Percentiles rank a stretch among this genome's conserved stretches.
Conservation (phyloP, 2,888 invertebrate species). For the Loripinus fragilis region DNA sequence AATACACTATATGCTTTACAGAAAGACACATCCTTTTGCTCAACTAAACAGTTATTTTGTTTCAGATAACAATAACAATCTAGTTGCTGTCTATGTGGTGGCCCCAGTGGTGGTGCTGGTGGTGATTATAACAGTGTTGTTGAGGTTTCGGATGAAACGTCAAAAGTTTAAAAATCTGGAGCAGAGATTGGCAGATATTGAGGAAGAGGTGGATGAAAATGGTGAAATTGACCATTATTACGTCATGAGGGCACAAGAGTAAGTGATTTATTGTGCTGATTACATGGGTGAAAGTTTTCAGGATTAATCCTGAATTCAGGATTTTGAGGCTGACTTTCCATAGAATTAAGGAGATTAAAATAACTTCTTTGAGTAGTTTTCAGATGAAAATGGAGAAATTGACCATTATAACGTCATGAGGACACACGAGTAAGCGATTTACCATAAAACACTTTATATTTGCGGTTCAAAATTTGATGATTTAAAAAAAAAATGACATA, state of each 20-base stretch:
- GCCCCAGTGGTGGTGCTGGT: slow-evolving; percentile 23
- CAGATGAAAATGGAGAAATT: slow-evolving; percentile 42
- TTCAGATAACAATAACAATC: slow-evolving; percentile 1
- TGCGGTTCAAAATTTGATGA: too few species aligned
- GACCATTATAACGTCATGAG: slow-evolving; percentile 56
- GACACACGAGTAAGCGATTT: slow-evolving; percentile 16
- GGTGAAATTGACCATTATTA: slow-evolving; percentile 49
- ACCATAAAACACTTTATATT: too few species aligned
- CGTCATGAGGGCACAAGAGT: slow-evolving; percentile 41
- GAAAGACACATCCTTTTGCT: too few species aligned
- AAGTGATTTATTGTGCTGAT: not conserved
- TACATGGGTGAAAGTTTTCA: too few species aligned
- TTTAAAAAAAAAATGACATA: too few species aligned
- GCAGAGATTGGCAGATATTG: slow-evolving; percentile 28
- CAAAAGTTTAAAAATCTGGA: slow-evolving; percentile 51
- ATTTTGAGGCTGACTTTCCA: too few species aligned
- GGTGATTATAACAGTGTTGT: slow-evolving; percentile 21
- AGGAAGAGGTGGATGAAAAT: slow-evolving; percentile 45
- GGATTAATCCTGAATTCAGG: too few species aligned
- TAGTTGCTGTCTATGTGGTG: slow-evolving; percentile 22
- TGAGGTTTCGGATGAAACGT: slow-evolving; percentile 22
- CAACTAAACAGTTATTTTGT: too few species aligned
- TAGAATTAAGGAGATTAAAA: too few species aligned
- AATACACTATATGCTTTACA: too few species aligned
- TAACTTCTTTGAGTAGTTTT: too few species aligned